These are phyloP conservation scores for Psophia crepitans DNA, from an alignment of 2,113 vertebrate species.

Conservation along the genomic window DNA sequence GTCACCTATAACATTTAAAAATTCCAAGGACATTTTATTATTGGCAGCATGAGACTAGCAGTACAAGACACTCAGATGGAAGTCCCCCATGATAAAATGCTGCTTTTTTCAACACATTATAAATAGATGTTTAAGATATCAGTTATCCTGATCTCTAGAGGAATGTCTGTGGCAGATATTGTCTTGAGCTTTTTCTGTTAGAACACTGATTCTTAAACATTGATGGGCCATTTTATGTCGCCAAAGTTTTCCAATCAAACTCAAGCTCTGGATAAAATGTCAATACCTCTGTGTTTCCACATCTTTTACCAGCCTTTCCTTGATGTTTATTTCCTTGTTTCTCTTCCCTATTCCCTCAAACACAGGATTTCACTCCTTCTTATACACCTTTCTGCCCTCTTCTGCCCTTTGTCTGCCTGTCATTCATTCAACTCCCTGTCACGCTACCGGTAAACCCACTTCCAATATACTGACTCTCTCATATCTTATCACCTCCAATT, in stretches of 20 bases:
- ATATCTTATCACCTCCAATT: not conserved
- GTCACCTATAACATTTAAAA: not conserved
- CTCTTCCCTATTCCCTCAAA: not conserved
- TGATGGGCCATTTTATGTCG: not conserved
- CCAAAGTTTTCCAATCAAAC: not conserved
- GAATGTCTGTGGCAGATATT: not conserved
- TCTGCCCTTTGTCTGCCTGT: not conserved
- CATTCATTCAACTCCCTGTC: not conserved
- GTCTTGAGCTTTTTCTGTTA: not conserved
- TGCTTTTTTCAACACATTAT: not conserved
- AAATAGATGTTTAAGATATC: not conserved
- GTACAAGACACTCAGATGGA: not conserved
- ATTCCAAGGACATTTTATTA: not conserved
- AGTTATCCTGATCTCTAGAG: not conserved
- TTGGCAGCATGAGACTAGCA: not conserved
- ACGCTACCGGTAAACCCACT: not conserved
- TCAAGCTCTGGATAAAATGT: not conserved
- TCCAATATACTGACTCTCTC: not conserved
- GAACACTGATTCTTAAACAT: not conserved
- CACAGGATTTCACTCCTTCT: not conserved
- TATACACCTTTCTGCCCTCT: not conserved
- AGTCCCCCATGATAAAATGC: not conserved
- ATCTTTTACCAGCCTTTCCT: not conserved
- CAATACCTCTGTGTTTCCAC: not conserved
- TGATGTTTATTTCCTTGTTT: not conserved